Conservation (phyloP, 2,797 vertebrate species). For the Rhinella marina region DNA sequence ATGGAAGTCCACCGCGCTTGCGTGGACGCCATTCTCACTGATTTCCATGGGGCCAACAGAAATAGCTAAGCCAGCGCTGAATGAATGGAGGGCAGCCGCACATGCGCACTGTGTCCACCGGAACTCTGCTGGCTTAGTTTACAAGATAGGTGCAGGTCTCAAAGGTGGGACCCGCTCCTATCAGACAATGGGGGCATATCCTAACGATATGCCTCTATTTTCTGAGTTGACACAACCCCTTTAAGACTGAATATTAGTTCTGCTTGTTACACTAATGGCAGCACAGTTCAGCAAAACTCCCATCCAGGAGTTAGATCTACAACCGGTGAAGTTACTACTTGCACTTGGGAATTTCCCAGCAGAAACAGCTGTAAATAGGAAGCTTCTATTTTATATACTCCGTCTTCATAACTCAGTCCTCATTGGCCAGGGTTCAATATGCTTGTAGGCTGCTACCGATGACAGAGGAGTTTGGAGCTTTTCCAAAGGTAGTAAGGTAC, state of each 20-base stretch:
- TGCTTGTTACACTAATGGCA: slow-evolving; percentile 37
- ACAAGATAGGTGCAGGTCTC: too few relatives aligned
- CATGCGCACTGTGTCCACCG: too few relatives aligned
- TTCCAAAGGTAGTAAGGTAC: slow-evolving; percentile 25
- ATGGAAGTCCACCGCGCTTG: too few relatives aligned
- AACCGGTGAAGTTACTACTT: slow-evolving; percentile 65
- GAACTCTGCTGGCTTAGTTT: too few relatives aligned
- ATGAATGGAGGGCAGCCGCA: too few relatives aligned
- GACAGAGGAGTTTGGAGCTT: slow-evolving; percentile 27
- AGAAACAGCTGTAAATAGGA: slow-evolving; percentile 68
- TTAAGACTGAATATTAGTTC: neutral
- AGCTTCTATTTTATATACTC: slow-evolving; percentile 48
- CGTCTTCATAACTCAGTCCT: slow-evolving; percentile 22
- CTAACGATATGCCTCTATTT: too few relatives aligned
- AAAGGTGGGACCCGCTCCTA: too few relatives aligned
- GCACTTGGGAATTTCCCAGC: slow-evolving; percentile 71
- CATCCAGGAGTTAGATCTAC: slow-evolving; percentile 47
- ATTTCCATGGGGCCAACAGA: too few relatives aligned
- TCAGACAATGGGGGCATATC: too few relatives aligned
- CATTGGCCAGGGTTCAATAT: slow-evolving; percentile 49
- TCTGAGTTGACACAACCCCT: too few relatives aligned
- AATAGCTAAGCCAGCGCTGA: too few relatives aligned
- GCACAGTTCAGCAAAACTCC: slow-evolving; percentile 41
- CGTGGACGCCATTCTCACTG: too few relatives aligned
- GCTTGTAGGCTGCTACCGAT: slow-evolving; percentile 44